Evolutionary conservation across 2,888 invertebrate species (phyloP).

Genomic region (Alviniconcha strummeri): DNA sequence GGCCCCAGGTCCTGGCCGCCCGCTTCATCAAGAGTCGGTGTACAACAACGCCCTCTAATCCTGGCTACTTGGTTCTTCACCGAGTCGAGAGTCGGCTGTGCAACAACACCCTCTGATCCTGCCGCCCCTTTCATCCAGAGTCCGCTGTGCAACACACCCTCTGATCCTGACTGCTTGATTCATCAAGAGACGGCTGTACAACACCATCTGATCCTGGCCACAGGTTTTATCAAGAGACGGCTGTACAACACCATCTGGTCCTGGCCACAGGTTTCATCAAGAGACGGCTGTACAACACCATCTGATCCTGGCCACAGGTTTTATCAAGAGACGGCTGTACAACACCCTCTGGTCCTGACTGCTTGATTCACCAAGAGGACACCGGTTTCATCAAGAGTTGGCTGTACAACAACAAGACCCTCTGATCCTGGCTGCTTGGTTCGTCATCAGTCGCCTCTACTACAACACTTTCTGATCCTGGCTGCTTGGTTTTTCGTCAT

Average conservation of each 20-base stretch:
- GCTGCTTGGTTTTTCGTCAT: no score
- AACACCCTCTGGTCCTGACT: not conserved
- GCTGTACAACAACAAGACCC: no score
- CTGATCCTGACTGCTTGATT: not conserved
- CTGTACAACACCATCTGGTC: not conserved
- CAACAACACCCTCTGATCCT: not conserved
- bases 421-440: no score
- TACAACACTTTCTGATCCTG: no score
- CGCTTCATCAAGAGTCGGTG: constrained; percentile 54
- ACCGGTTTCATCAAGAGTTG: not conserved
- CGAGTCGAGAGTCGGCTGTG: no score
- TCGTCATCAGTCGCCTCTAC: no score
- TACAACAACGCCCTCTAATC: no score
- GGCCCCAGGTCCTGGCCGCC: constrained; percentile 89
- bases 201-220: not conserved
- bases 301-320: not conserved
- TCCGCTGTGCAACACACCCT: not conserved
- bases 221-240: not conserved
- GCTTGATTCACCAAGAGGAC: no score
- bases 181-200: not conserved
- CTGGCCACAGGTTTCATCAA: not conserved
- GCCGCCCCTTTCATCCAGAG: no score
- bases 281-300: no score
- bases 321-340: not conserved
- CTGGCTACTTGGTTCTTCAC: no score